phyloP scores from a whole-genome alignment of 1,140 invertebrate species.

The Eumeta japonica region DNA sequence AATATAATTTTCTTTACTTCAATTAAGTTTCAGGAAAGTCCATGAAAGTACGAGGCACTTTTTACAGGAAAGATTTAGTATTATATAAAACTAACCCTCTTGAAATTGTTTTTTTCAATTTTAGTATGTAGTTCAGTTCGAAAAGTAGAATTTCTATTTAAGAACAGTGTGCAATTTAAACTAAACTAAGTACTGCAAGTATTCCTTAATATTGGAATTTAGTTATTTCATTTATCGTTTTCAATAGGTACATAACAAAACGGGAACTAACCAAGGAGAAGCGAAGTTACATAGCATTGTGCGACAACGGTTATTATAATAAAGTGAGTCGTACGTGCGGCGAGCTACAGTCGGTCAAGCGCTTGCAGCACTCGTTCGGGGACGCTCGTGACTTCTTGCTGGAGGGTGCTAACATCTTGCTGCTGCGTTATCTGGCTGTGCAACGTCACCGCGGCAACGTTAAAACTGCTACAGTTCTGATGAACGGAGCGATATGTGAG shows the following conservation, averaged over 20 bases:
- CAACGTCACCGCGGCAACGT: constrained; percentile 55
- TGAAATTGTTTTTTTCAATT: background rate
- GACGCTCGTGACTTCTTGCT: constrained; percentile 51
- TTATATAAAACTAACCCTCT: background rate
- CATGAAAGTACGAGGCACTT: too few relatives aligned
- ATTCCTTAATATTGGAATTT: background rate
- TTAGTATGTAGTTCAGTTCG: too few relatives aligned
- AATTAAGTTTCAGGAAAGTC: too few relatives aligned
- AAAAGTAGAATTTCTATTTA: too few relatives aligned
- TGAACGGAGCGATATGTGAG: constrained; percentile 58
- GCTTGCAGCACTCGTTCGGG: constrained; percentile 43
- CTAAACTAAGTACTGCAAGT: background rate
- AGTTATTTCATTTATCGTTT: background rate
- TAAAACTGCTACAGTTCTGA: constrained; percentile 56
- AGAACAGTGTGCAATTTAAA: too few relatives aligned
- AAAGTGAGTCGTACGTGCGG: constrained; percentile 45
- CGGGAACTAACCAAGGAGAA: constrained; percentile 39
- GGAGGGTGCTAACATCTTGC: constrained; percentile 62
- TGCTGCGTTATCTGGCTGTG: constrained; percentile 61
- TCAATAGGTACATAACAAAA: constrained; percentile 39
- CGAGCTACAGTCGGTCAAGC: constrained; percentile 33
- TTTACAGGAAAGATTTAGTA: too few relatives aligned
- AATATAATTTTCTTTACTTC: too few relatives aligned
- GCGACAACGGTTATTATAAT: constrained; percentile 49
- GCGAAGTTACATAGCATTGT: constrained; percentile 51